phyloP scores from a whole-genome alignment of 2,888 invertebrate species.

The Lepidochitona cinerea region DNA sequence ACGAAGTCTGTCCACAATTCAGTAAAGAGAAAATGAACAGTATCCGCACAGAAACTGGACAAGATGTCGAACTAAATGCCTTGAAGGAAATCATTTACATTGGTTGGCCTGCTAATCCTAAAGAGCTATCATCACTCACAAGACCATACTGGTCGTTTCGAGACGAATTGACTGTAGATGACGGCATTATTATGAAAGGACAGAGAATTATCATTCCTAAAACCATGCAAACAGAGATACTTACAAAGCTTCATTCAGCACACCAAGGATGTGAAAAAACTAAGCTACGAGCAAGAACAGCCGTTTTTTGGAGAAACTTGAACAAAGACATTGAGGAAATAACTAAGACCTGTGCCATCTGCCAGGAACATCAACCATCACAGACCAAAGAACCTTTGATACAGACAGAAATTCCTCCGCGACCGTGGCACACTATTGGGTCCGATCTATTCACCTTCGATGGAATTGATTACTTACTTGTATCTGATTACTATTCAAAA shows the following conservation, averaged over 20 bases:
- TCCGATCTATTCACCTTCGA: conserved; percentile 22
- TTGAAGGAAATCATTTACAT: conserved; percentile 15
- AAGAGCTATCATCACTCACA: conserved; percentile 9
- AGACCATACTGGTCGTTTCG: conserved; percentile 19
- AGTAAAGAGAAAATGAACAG: not conserved
- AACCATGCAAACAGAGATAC: too few relatives aligned
- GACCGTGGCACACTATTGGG: conserved; percentile 22
- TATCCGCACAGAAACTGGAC: not conserved
- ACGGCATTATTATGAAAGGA: conserved; percentile 27
- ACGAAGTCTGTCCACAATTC: conserved; percentile 11
- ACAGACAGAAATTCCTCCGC: conserved; percentile 13
- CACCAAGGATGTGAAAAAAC: conserved; percentile 23
- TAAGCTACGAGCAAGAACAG: conserved; percentile 13
- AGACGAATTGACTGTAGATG: conserved; percentile 21
- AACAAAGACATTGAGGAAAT: conserved; percentile 23
- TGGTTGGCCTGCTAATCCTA: conserved; percentile 16
- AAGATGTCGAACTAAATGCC: conserved; percentile 13
- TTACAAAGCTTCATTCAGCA: conserved; percentile 18
- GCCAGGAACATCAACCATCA: conserved; percentile 13
- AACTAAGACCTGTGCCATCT: not conserved
- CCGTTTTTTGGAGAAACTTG: conserved; percentile 24
- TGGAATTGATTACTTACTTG: conserved; percentile 13
- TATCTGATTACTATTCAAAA: conserved; percentile 18
- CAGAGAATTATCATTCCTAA: too few relatives aligned
- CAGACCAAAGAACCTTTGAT: conserved; percentile 14